A percentile compares a stretch with the other conserved stretches of the same genome.
Evolutionary conservation across 1,140 invertebrate species (phyloP).

Genomic region (Zaprionus ghesquierei): DNA sequence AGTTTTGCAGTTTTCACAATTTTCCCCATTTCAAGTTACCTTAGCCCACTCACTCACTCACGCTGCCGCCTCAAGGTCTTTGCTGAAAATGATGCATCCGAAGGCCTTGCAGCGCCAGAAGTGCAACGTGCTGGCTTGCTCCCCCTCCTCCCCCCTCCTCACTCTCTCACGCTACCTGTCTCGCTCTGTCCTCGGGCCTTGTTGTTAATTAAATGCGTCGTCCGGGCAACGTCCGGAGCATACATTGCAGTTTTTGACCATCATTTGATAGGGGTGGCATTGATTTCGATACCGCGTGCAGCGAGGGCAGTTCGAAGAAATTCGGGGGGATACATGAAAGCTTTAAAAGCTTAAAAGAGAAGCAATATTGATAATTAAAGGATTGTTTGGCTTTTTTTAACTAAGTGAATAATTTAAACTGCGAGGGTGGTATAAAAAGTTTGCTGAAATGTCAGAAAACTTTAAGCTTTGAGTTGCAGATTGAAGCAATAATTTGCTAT

Average conservation of each 20-base stretch:
- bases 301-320: conserved; percentile 1
- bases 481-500: no score
- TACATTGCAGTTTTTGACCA: conserved; percentile 44
- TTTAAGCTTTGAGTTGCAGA: no score
- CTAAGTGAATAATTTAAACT: no score
- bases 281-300: neutral
- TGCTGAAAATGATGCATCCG: conserved; percentile 31
- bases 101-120: conserved; percentile 25
- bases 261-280: conserved; percentile 38
- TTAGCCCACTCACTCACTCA: conserved; percentile 2
- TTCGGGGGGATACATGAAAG: no score
- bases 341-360: no score
- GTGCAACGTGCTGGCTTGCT: conserved; percentile 16
- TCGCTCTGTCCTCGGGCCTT: neutral
- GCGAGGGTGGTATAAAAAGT: no score
- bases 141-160: neutral
- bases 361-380: no score
- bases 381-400: no score
- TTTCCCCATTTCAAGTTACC: conserved; percentile 31
- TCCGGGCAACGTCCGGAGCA: conserved; percentile 28
- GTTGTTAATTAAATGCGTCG: conserved; percentile 67
- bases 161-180: neutral
- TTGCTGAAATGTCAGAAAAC: no score
- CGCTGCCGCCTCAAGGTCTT: conserved; percentile 28
- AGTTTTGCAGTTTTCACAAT: conserved; percentile 13